Percentiles rank a stretch among this genome's conserved stretches.
phyloP scores from a whole-genome alignment of 2,113 vertebrate genomes.

The Actenoides lindsayi region DNA sequence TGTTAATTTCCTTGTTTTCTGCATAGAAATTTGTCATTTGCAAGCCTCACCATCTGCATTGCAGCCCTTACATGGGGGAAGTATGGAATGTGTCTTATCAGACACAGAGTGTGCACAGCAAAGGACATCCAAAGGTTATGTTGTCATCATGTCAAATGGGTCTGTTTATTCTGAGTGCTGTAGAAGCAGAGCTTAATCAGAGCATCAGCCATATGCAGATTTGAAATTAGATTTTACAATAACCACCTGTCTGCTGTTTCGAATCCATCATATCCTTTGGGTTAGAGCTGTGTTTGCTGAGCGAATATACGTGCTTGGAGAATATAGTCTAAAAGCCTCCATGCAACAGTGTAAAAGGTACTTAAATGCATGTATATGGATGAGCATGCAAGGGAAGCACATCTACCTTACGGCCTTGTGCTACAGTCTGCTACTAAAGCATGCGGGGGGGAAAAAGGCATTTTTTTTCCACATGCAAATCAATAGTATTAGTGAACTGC shows the following conservation, averaged over 20 bases:
- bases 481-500: not conserved
- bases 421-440: not conserved
- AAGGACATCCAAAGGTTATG: conserved; percentile 65
- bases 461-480: not conserved
- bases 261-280: not conserved
- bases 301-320: not conserved
- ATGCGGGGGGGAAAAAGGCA: no score
- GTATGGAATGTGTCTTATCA: conserved; percentile 47
- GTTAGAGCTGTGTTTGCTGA: not conserved
- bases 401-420: not conserved
- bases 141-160: conserved; percentile 64
- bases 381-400: not conserved
- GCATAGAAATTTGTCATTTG: not conserved
- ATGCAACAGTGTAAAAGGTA: not conserved
- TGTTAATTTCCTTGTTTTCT: conserved; percentile 17
- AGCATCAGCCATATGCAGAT: conserved; percentile 61
- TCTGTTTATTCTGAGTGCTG: conserved; percentile 58
- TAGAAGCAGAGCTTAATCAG: conserved; percentile 55
- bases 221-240: conserved; percentile 67
- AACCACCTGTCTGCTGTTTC: conserved; percentile 48
- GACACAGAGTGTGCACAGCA: conserved; percentile 32
- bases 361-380: not conserved
- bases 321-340: not conserved
- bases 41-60: conserved; percentile 1
- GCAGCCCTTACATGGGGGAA: conserved; percentile 35